phyloP scores from a whole-genome alignment of 2,888 invertebrate genomes.

The Tenthredo scrophulariae region DNA sequence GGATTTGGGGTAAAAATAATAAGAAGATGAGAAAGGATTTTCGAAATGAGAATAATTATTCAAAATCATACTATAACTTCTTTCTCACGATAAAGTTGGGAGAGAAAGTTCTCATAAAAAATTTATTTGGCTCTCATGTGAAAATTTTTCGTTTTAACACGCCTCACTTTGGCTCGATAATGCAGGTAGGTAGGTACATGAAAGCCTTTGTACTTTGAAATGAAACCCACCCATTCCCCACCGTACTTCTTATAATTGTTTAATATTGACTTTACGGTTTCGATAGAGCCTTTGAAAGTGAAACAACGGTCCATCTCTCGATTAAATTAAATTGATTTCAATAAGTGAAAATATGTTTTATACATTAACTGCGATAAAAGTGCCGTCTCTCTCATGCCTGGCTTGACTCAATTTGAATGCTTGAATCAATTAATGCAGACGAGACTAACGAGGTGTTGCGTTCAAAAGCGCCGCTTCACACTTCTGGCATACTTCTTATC shows the following conservation, averaged over 20 bases:
- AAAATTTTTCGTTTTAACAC: neutral
- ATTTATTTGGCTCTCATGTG: neutral
- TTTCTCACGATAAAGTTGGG: neutral
- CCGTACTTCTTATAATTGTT: neutral
- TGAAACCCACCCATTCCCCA: neutral
- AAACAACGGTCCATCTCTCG: neutral
- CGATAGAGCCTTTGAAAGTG: neutral
- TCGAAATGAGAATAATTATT: neutral
- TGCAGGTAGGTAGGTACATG: neutral
- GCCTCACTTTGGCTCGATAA: neutral
- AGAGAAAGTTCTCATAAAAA: neutral
- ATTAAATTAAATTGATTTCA: neutral
- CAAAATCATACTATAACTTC: neutral
- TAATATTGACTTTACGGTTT: neutral
- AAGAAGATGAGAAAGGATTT: neutral
- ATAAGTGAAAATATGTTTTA: conserved; percentile 28
- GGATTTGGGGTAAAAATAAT: neutral
- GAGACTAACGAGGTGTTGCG: conserved; percentile 38
- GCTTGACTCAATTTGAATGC: conserved; percentile 22
- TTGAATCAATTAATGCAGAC: conserved; percentile 19
- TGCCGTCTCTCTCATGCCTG: neutral
- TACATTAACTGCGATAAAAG: neutral
- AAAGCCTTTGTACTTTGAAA: neutral
- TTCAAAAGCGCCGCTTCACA: conserved; percentile 15
- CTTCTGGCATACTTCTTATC: neutral